Base-by-base conservation (phyloP, 2,888 invertebrate genomes). In the Drepana falcataria region DNA sequence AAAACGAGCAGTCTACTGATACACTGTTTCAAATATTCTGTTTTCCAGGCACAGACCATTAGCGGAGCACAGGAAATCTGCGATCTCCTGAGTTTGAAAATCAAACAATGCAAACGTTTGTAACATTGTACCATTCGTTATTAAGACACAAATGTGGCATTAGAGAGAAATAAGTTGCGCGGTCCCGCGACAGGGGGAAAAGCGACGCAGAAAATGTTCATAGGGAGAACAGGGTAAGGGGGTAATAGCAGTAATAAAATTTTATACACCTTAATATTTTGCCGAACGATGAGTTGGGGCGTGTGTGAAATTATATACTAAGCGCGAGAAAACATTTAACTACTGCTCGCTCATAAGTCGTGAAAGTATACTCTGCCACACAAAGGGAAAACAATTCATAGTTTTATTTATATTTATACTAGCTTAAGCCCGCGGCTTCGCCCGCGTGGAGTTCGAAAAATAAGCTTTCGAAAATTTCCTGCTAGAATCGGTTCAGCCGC, bases 211-310 rank as follows among this genome's bases (percentile, higher is more conserved):
- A 82, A 83, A 85, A 85, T 87, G 83, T 87, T 87, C 87, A 83
- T 83, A 85, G 77, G 77, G 73, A 73, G 81, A 81, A 76, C 79
- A 77, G 77, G 71, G 80, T 79, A 84, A 84, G 83, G 83, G 83
- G 85, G 85, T 89, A 85, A 85, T 81, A 85, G 66, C 70, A 68
- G 78, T 87, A 86, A 90, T 89, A 91, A 90, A 88, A 89, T 90
- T 89, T 90, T 86, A 89, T 87, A 83, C 82, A 81, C 85, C 85
- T 85, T 87, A 86, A 88, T 89, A 89, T 89, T 89, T 88, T 79
- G 83, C 73, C 75, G 75, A 84, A 83, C 84, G 87, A 89, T 85
- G 88, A 88, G 87, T 80, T 80, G 85, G 83, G 82, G 83, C 82
- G 82, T 84, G 83, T 85, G 85, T 81, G 81, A 87, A 87, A 86